Conservation (phyloP, 2,888 invertebrate genomes). For the Onthophagus sagittarius region DNA sequence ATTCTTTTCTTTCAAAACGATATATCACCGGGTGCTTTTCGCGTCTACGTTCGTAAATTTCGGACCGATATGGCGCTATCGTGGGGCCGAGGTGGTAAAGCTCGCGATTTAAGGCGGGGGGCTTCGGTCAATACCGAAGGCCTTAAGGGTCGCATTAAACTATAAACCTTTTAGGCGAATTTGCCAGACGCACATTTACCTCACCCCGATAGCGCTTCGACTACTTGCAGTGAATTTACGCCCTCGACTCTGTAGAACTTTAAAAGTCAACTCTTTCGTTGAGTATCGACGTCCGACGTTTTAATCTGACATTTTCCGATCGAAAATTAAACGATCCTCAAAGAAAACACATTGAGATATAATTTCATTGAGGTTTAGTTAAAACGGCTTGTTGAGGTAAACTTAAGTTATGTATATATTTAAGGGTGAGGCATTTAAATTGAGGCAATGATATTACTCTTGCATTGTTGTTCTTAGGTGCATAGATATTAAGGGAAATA, state of each 20-base stretch:
- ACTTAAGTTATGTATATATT: too few relatives aligned
- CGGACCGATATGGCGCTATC: background rate
- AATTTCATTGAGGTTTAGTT: too few relatives aligned
- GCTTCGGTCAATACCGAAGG: background rate
- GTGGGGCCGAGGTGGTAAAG: background rate
- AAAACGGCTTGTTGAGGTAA: too few relatives aligned
- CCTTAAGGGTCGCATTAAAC: conserved; percentile 7
- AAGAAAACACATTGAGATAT: too few relatives aligned
- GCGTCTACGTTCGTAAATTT: background rate
- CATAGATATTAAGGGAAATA: too few relatives aligned
- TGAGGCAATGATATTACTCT: too few relatives aligned
- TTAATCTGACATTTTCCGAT: background rate
- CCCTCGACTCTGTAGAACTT: background rate
- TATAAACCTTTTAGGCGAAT: conserved; percentile 12
- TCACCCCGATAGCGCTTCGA: background rate
- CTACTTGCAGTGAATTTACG: background rate
- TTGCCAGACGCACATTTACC: background rate
- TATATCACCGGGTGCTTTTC: background rate
- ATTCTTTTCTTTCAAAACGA: background rate
- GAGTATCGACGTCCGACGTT: background rate
- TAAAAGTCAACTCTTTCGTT: background rate
- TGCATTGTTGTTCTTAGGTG: too few relatives aligned
- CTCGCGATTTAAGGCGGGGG: background rate
- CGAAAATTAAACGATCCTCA: background rate
- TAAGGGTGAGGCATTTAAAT: too few relatives aligned